Percentiles rank a stretch among this genome's conserved stretches.
Conservation (phyloP, 2,888 invertebrate species). For the Dryobotodes eremita region DNA sequence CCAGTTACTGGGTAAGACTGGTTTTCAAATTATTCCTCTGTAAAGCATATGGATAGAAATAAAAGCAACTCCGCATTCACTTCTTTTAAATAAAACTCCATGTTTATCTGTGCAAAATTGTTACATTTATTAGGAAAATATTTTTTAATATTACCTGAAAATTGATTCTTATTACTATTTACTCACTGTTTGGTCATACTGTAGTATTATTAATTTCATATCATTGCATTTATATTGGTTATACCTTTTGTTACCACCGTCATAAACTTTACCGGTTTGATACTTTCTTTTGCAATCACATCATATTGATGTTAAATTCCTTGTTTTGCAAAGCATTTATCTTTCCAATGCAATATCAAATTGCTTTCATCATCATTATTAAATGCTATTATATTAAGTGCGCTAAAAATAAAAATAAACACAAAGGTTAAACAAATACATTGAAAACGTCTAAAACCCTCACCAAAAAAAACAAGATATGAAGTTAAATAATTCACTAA, state of each 20-base stretch:
- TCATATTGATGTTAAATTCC: neutral
- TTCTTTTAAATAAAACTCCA: constrained; percentile 25
- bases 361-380: constrained; percentile 20
- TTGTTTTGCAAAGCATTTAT: neutral
- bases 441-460: neutral
- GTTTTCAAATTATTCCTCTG: neutral
- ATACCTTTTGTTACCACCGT: neutral
- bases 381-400: constrained; percentile 12
- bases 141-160: constrained; percentile 8
- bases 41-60: neutral
- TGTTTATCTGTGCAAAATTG: neutral
- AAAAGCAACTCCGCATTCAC: neutral
- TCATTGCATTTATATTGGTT: neutral
- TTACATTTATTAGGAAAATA: constrained; percentile 14
- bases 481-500: neutral
- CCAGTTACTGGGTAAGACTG: neutral
- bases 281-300: constrained; percentile 1
- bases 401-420: constrained; percentile 52
- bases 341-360: neutral
- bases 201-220: neutral
- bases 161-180: neutral
- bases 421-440: constrained; percentile 35
- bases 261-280: neutral
- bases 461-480: neutral
- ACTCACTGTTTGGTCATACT: constrained; percentile 7